These are phyloP conservation scores for Tipula vernalis DNA, from an alignment of 2,888 invertebrate genomes.

Conservation along the genomic window DNA sequence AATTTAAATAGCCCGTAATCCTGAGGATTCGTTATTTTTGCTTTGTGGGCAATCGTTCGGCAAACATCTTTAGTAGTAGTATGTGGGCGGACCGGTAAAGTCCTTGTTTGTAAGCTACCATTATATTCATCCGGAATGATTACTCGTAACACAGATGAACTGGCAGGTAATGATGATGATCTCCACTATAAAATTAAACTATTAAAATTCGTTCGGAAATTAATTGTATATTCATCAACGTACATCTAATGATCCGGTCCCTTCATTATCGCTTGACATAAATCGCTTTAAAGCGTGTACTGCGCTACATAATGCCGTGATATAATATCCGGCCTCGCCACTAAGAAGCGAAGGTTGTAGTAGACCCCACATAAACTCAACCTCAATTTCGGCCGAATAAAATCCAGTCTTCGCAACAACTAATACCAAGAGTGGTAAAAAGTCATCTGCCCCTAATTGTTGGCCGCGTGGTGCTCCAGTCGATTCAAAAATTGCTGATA, in stretches of 20 bases:
- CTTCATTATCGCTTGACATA: slow-evolving; percentile 33
- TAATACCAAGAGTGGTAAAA: slow-evolving; percentile 84
- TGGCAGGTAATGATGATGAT: slow-evolving; percentile 41
- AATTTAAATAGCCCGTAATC: slow-evolving; percentile 88
- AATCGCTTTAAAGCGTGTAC: slow-evolving; percentile 44
- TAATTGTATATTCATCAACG: slow-evolving; percentile 17
- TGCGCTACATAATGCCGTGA: slow-evolving; percentile 87
- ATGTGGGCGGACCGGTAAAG: slow-evolving; percentile 84
- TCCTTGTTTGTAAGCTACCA: slow-evolving; percentile 82
- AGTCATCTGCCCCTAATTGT: slow-evolving; percentile 69
- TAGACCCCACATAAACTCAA: slow-evolving; percentile 91
- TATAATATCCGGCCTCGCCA: slow-evolving; percentile 90
- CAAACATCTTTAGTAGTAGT: slow-evolving; percentile 89
- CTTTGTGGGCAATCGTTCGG: slow-evolving; percentile 88
- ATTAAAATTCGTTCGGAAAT: not conserved
- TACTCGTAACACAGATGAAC: slow-evolving; percentile 70
- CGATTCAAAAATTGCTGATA: slow-evolving; percentile 75
- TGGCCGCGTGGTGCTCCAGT: slow-evolving; percentile 33
- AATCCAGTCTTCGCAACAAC: slow-evolving; percentile 80
- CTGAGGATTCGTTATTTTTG: slow-evolving; percentile 90
- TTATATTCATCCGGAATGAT: slow-evolving; percentile 89
- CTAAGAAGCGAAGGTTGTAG: slow-evolving; percentile 81
- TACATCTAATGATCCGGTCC: slow-evolving; percentile 33
- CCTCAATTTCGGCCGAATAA: slow-evolving; percentile 87
- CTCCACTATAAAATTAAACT: slow-evolving; percentile 34